Evolutionary conservation across 2,113 vertebrate species (phyloP).

Genomic region (Baryphthengus martii): DNA sequence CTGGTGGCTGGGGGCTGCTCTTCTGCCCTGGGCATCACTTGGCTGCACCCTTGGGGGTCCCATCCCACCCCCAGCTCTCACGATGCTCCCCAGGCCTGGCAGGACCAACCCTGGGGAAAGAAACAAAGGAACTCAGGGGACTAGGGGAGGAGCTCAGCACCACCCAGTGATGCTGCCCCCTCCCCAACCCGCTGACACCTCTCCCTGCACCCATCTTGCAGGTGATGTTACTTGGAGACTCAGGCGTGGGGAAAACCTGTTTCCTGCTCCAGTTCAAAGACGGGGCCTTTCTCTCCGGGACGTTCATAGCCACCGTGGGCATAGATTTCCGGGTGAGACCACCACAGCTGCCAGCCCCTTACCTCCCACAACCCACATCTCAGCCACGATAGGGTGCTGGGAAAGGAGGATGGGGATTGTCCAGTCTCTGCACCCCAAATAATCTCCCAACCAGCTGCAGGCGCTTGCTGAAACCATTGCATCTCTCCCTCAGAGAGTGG

Average conservation of each 20-base stretch:
- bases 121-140: not conserved
- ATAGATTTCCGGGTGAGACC: conserved; percentile 98
- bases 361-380: rapidly evolving
- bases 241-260: conserved; percentile 97
- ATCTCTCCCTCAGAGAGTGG: not conserved
- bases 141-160: not conserved
- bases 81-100: rapidly evolving
- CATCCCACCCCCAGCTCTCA: not conserved
- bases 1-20: not conserved
- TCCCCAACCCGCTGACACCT: not conserved
- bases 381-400: not conserved
- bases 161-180: not conserved
- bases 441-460: not conserved
- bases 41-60: not conserved
- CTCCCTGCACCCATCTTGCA: conserved; percentile 61
- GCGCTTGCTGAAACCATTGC: not conserved
- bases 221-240: conserved; percentile 99
- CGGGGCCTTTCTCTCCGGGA: conserved; percentile 92
- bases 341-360: not conserved
- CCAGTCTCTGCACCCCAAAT: not conserved
- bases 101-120: not conserved
- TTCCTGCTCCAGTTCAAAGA: conserved; percentile 96
- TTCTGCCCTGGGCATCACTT: rapidly evolving
- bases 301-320: conserved; percentile 98
- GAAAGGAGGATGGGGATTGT: rapidly evolving